Conservation (phyloP, 2,113 vertebrate genomes). For the Xiphophorus maculatus region DNA sequence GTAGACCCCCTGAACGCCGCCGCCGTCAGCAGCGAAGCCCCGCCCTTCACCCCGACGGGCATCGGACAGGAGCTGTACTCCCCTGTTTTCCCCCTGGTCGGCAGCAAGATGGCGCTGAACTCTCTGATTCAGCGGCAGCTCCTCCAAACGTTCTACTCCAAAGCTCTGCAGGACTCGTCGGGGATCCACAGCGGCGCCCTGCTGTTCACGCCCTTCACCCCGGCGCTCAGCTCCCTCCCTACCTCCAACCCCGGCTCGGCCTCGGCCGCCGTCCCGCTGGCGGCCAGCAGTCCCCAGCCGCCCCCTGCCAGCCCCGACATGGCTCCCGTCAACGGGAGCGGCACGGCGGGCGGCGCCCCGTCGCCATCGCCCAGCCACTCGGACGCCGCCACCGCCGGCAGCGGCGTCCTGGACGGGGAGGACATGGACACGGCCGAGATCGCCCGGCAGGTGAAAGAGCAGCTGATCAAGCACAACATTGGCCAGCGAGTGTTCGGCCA, state of each 20-base stretch:
- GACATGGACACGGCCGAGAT: slow-evolving; percentile 97
- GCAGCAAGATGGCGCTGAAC: slow-evolving; percentile 98
- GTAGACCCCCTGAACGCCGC: slow-evolving; percentile 72
- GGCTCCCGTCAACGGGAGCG: slow-evolving; percentile 84
- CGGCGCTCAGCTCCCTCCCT: slow-evolving; percentile 75
- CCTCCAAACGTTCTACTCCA: slow-evolving; percentile 98
- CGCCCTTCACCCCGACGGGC: slow-evolving; percentile 94
- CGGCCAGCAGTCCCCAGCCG: slow-evolving; percentile 88
- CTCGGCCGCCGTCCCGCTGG: slow-evolving; percentile 92
- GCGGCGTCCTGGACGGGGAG: slow-evolving; percentile 89
- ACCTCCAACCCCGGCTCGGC: slow-evolving; percentile 83
- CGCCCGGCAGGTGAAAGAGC: slow-evolving; percentile 96
- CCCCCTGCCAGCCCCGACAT: slow-evolving; percentile 85
- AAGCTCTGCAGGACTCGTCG: slow-evolving; percentile 92
- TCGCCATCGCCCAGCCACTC: slow-evolving; percentile 90
- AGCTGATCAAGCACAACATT: slow-evolving; percentile 99
- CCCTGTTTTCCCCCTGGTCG: slow-evolving; percentile 92
- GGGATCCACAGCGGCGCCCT: slow-evolving; percentile 86
- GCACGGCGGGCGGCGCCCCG: slow-evolving; percentile 87
- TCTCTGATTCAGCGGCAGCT: slow-evolving; percentile 97
- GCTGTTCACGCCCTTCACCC: slow-evolving; percentile 87
- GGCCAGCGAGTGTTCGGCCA: slow-evolving; percentile 97
- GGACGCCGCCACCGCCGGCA: slow-evolving; percentile 83
- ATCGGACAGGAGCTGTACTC: slow-evolving; percentile 97
- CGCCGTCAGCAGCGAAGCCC: slow-evolving; percentile 93